A percentile compares a stretch with the other conserved stretches of the same genome.
Conservation (phyloP, 2,113 vertebrate species). For the Ariopsis seemanni region DNA sequence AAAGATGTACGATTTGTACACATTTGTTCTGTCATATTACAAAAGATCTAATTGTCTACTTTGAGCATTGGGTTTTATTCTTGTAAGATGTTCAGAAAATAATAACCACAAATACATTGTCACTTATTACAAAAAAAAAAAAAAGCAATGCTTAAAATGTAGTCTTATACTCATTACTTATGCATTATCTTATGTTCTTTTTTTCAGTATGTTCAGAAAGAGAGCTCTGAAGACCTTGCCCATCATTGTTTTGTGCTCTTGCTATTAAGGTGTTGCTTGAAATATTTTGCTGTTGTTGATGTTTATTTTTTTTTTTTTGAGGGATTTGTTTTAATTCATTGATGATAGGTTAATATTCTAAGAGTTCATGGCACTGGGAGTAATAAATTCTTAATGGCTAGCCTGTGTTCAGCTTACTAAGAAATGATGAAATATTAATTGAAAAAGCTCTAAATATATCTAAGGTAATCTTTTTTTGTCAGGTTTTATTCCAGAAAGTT, state of each 20-base stretch:
- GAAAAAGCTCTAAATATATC: conserved; percentile 71
- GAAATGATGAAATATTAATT: conserved; percentile 83
- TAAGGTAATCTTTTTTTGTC: conserved; percentile 54
- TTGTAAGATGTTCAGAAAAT: background rate
- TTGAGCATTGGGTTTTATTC: background rate
- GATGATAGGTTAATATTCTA: conserved; percentile 71
- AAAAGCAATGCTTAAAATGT: conserved; percentile 1
- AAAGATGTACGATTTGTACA: background rate
- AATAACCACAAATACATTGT: background rate
- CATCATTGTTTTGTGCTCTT: background rate
- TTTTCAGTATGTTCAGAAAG: background rate
- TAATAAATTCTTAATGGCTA: conserved; percentile 84
- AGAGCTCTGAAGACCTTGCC: background rate
- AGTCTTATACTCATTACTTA: background rate
- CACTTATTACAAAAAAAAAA: background rate
- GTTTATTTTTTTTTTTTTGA: conserved; percentile 4
- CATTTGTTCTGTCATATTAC: background rate
- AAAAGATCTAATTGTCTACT: background rate
- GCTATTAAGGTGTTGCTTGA: background rate
- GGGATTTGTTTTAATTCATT: conserved; percentile 63
- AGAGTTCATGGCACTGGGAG: conserved; percentile 73
- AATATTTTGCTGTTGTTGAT: background rate
- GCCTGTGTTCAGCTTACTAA: conserved; percentile 69
- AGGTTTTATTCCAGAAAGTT: background rate
- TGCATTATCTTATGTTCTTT: background rate